Evolutionary conservation across 2,113 vertebrate genomes (phyloP), one percentile per base, ranked within the genome.

Genomic region (Phaetusa simplex): DNA sequence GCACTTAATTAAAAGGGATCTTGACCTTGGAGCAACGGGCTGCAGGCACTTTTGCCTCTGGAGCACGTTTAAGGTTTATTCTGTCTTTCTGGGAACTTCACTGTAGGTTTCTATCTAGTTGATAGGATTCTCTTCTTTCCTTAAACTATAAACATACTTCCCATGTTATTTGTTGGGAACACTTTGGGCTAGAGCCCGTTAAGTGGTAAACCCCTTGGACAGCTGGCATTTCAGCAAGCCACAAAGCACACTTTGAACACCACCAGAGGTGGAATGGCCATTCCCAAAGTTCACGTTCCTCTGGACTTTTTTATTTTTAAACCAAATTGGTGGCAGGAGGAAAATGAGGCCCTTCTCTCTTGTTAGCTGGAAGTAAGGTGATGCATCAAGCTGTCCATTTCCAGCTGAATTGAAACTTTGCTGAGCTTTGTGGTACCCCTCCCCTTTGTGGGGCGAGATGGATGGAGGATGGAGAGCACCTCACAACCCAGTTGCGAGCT

Each of bases 21-120:
- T 98, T 92, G 71, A 95, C 98, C 95, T 93, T 71, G 47, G 83
- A 82, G 90, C 52, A 95, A 38, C 64, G 47, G 72, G 83, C 82
- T 23, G 5, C 34, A 38, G 83, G 42, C 11, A 49, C 71, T 96
- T 95, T 91, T 79, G 47, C 76, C 67, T 84, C 71, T 4, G 10
- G 88, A 95, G 71, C 53, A 92, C 81, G 76, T 77, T 86, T 61
- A 61, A 86, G 52, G 34, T 49, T 86, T 87, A 69, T 93, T 52
- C 43, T 92, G 13, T 70, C 56, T 88, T 79, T 45, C 45, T 88
- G 53, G 53, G 76, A 93, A 45, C 34, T 52, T 72, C 34, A n/a
- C 49, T 80, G 18, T 20, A 5, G n/a, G 29, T 62, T 62, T 66
- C 53, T 77, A 2, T 30, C 5, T 66, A 49, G 21, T 10, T 66